Evolutionary conservation across 2,113 vertebrate species (phyloP).

Genomic region (Marmota monax): DNA sequence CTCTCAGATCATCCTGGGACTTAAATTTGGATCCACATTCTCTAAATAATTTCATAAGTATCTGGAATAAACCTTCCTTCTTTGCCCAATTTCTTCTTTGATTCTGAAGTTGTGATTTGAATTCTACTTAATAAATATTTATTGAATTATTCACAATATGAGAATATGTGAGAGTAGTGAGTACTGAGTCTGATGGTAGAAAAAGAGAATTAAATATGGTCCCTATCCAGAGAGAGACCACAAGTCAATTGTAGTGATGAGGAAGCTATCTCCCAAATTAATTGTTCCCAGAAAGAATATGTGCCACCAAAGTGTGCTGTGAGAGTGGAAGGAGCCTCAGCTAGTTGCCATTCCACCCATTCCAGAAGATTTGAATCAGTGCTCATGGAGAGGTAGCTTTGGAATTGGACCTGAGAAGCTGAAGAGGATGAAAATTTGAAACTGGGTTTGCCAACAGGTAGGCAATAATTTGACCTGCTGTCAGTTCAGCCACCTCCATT

Average conservation of each 20-base stretch:
- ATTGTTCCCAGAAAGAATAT: background rate
- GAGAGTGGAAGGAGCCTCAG: background rate
- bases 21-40: background rate
- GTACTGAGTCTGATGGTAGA: background rate
- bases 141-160: background rate
- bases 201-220: background rate
- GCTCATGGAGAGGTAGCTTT: background rate
- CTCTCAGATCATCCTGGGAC: background rate
- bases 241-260: background rate
- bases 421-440: background rate
- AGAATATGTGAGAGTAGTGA: background rate
- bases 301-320: background rate
- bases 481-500: background rate
- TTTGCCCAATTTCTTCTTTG: constrained; percentile 11
- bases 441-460: background rate
- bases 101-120: background rate
- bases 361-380: background rate
- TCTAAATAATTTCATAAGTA: background rate
- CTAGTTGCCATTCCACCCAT: background rate
- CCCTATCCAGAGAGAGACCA: background rate
- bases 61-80: background rate
- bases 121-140: constrained; percentile 29
- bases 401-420: background rate
- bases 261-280: background rate
- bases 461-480: background rate